phyloP scores from a whole-genome alignment of 1,140 invertebrate genomes.

The Brachionus rotundiformis region DNA sequence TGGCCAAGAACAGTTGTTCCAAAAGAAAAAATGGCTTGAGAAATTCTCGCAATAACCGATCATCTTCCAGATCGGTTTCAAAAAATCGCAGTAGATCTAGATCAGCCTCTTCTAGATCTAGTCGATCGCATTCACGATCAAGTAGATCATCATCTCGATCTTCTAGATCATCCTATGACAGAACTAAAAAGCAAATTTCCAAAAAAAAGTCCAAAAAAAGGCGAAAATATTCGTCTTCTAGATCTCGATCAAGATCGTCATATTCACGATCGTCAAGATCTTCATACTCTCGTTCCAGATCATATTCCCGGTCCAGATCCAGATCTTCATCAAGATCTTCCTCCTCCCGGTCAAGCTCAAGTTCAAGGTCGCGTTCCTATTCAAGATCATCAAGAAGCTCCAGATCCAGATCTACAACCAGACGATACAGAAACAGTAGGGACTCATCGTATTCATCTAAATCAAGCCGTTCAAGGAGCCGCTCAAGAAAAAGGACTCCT shows the following conservation, averaged over 20 bases:
- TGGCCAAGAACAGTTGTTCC: not conserved
- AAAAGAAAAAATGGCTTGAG: not conserved
- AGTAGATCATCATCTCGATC: not conserved
- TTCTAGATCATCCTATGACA: not conserved
- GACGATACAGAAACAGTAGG: not conserved
- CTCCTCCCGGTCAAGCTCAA: not conserved
- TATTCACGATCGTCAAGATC: not conserved
- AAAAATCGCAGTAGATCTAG: not conserved
- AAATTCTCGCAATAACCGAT: not conserved
- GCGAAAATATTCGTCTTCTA: not conserved
- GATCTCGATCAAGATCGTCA: not conserved
- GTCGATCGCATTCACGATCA: not conserved
- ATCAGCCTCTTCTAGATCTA: not conserved
- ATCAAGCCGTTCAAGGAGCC: not conserved
- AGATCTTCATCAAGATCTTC: not conserved
- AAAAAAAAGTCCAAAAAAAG: slow-evolving; percentile 35
- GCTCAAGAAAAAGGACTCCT: not conserved
- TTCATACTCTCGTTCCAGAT: not conserved
- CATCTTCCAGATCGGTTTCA: not conserved
- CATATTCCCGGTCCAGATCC: slow-evolving; percentile 4
- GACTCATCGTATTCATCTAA: not conserved
- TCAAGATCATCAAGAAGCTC: slow-evolving; percentile 7
- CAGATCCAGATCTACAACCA: not conserved
- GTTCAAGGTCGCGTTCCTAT: not conserved
- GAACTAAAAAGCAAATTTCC: not conserved